A percentile compares a stretch with the other conserved stretches of the same genome.
Evolutionary conservation across 2,113 vertebrate species (phyloP).

Genomic region (Lepidothrix coronata): DNA sequence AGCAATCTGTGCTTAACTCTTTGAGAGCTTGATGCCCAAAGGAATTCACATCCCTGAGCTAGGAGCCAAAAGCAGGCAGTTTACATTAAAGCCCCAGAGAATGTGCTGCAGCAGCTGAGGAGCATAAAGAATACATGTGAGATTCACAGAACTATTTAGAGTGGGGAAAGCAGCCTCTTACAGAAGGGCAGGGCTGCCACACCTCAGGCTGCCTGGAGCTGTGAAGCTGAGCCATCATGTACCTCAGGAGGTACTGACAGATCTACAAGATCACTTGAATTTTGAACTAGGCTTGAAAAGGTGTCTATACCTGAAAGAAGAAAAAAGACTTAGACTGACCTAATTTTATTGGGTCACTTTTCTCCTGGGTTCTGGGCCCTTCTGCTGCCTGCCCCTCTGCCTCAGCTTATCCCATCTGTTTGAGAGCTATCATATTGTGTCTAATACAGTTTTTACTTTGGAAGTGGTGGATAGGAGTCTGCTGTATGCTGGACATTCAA

Average conservation of each 20-base stretch:
- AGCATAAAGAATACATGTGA: neutral
- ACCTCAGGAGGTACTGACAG: neutral
- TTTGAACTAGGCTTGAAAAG: neutral
- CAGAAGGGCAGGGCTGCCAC: neutral
- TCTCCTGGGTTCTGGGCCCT: neutral
- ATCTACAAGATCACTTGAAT: neutral
- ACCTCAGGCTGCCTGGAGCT: neutral
- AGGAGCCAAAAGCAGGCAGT: neutral
- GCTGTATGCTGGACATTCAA: neutral
- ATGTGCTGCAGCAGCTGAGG: neutral
- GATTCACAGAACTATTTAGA: neutral
- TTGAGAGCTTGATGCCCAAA: neutral
- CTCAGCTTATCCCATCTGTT: neutral
- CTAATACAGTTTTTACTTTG: neutral
- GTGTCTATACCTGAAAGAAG: neutral
- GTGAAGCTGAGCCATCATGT: accelerated
- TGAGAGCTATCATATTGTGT: neutral
- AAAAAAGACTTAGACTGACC: neutral
- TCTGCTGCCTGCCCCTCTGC: neutral
- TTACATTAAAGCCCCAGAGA: neutral
- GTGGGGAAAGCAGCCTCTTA: neutral
- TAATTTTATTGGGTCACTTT: neutral
- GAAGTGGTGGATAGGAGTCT: neutral
- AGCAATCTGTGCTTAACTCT: neutral
- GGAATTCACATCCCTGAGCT: neutral